Evolutionary conservation across 2,113 vertebrate species (phyloP), one percentile per base, ranked within the genome.

Genomic region (Ariopsis seemanni): DNA sequence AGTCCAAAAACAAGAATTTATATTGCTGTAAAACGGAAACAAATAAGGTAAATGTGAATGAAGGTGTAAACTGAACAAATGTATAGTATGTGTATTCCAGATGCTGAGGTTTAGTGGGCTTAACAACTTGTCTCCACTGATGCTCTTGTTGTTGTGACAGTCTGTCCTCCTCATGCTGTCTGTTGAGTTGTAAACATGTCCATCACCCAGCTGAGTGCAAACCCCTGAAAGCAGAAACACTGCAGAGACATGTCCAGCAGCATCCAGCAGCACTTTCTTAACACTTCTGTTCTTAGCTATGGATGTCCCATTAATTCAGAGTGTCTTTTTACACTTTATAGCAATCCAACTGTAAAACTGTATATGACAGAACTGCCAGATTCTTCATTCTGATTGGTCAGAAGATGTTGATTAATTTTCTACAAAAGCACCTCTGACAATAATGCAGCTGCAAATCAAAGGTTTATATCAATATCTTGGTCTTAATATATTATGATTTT

Each of bases 111-210:
- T 12, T 7, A 17, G n/a, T 30, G 27, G 12, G 67, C 5, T 48
- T 96, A 97, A 96, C 96, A 94, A 95, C 94, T 95, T 95, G 87
- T 97, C 96, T 92, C 94, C 96, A 55, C 95, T 95, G 93, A 97
- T 97, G 92, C 95, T 96, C 90, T 96, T 94, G 87, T 96, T 96
- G 89, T 97, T 95, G 89, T 97, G 96, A 96, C 96, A 97, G 90
- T 97, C 96, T 89, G 96, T 97, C 90, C 96, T 96, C 93, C 95
- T 96, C 91, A 97, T 93, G 89, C 96, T 96, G 92, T 97, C 96
- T 89, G 96, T 96, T 96, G 96, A 97, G 83, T 95, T 92, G 91
- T 96, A 96, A 81, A 97, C 94, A 62, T 96, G 97, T 83, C 96
- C 94, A 52, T 96, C 95, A 92, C 94, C 95, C 69, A 96, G 91